Evolutionary conservation across 2,113 vertebrate species (phyloP).

Genomic region (Clarias gariepinus): DNA sequence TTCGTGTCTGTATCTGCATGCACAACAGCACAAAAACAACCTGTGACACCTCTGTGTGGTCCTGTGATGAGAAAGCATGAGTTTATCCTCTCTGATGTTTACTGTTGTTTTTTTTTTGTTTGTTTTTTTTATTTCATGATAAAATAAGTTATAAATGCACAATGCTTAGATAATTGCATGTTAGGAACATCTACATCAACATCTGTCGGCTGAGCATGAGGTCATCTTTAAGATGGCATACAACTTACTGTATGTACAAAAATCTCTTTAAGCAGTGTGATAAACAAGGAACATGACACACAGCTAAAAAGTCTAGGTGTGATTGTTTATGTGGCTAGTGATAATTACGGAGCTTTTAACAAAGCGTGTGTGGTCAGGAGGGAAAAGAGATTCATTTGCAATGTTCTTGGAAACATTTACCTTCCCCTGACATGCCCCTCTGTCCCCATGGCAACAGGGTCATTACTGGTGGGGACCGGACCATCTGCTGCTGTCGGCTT

Average conservation of each 20-base stretch:
- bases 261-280: background rate
- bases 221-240: background rate
- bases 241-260: background rate
- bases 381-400: conserved; percentile 24
- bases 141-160: background rate
- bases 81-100: background rate
- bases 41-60: background rate
- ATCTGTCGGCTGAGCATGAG: background rate
- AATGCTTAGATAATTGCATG: background rate
- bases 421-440: conserved; percentile 43
- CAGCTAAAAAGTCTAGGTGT: conserved; percentile 8
- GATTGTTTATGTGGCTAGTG: conserved; percentile 4
- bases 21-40: background rate
- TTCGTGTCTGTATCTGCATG: background rate
- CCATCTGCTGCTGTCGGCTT: conserved; percentile 55
- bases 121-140: background rate
- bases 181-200: background rate
- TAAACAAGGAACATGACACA: background rate
- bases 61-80: background rate
- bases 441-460: conserved; percentile 56
- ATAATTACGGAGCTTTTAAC: background rate
- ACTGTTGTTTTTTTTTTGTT: background rate
- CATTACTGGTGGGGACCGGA: conserved; percentile 40
- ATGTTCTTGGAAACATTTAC: conserved; percentile 48
- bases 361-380: background rate